A percentile compares a stretch with the other conserved stretches of the same genome.
phyloP scores from a whole-genome alignment of 2,888 invertebrate genomes.

The Mythimna lalbum region DNA sequence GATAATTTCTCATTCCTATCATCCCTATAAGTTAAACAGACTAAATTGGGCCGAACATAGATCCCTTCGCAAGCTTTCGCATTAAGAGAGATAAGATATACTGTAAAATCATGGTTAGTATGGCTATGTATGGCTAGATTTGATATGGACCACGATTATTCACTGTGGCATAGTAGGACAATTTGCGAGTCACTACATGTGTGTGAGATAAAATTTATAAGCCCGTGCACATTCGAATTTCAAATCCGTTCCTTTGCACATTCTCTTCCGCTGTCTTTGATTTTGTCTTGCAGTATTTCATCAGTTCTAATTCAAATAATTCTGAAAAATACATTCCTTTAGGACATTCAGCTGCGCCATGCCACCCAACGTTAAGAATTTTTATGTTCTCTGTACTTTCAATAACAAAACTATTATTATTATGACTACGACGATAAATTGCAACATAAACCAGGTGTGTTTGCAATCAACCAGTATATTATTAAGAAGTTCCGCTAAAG shows the following conservation, averaged over 20 bases:
- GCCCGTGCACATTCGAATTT: too few species aligned
- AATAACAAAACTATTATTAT: neutral
- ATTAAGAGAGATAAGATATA: neutral
- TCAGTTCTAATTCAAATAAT: neutral
- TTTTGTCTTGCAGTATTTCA: neutral
- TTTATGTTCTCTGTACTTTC: neutral
- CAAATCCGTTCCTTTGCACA: neutral
- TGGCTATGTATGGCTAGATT: too few species aligned
- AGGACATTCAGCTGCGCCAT: neutral
- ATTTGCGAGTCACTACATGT: too few species aligned
- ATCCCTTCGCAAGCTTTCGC: neutral
- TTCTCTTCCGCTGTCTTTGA: neutral
- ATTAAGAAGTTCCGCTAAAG: constrained; percentile 11
- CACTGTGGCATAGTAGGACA: too few species aligned
- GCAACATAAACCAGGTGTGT: constrained; percentile 17
- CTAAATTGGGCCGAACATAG: neutral
- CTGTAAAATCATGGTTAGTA: too few species aligned
- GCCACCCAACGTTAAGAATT: neutral
- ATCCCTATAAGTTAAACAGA: too few species aligned
- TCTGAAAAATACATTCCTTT: neutral
- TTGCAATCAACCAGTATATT: constrained; percentile 4
- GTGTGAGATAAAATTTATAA: too few species aligned
- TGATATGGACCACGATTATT: too few species aligned
- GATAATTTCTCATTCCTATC: neutral
- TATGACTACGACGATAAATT: neutral